Conservation (phyloP, 2,797 vertebrate species). For the Neosilurus hyrtlii region DNA sequence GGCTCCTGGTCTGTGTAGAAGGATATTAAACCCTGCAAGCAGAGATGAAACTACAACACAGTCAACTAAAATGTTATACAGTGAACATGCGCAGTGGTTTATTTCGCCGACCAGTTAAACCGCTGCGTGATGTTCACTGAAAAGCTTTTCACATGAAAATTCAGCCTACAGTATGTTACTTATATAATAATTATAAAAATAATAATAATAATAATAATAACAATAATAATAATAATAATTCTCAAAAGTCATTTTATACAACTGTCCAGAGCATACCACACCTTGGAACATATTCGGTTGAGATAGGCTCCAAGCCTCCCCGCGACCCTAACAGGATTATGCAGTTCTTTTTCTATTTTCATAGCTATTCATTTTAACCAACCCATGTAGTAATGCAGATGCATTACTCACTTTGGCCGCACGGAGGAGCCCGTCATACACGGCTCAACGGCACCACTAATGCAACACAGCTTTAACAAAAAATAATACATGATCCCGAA, state of each 20-base stretch:
- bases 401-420: constrained; percentile 59
- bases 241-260: too few relatives aligned
- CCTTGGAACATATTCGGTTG: too few relatives aligned
- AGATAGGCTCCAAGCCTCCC: too few relatives aligned
- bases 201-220: not conserved
- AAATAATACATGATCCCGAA: constrained; percentile 32
- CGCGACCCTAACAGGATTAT: too few relatives aligned
- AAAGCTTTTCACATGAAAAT: not conserved
- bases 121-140: not conserved
- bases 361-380: not conserved
- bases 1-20: constrained; percentile 34
- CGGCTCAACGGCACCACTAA: constrained; percentile 34
- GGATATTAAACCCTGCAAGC: constrained; percentile 38
- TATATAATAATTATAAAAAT: not conserved
- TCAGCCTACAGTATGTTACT: not conserved
- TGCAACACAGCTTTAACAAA: not conserved
- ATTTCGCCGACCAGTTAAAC: not conserved
- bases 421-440: constrained; percentile 72
- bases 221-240: not conserved
- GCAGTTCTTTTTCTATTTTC: too few relatives aligned
- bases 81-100: not conserved
- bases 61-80: not conserved
- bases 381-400: not conserved
- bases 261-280: too few relatives aligned
- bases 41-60: constrained; percentile 1